Base-by-base conservation (phyloP, 2,888 invertebrate genomes). In the Thereva nobilitata region DNA sequence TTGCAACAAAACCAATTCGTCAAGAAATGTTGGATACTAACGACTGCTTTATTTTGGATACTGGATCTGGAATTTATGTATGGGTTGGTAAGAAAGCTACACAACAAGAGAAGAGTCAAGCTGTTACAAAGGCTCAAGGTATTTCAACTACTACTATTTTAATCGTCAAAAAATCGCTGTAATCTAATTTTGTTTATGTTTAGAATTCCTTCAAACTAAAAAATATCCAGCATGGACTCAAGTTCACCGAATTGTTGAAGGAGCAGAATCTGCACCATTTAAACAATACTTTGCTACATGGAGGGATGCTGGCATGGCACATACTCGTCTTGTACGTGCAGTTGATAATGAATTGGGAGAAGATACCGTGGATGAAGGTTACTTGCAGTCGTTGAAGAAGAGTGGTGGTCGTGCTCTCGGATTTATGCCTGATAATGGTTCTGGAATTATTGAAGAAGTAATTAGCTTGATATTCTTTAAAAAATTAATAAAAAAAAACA, bases 201-300 rank as follows among this genome's bases (percentile, higher is more conserved):
- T 47, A 80, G 85, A 81, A 72, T 88, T 83, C 73, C 77, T 86
- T 74, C 83, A 79, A 71, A 83, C 84, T 2, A 88, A 89, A 75
- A 90, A 89, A 64, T 91, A 91, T 77, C 92, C 92, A 0, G 83
- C 86, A 6, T 92, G 92, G 92, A 92, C 81, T 0, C 77, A 80
- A 68, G 78, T 81, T 6, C 85, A 87, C 73, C 85, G 89, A 72
- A 86, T 95, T 9, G 88, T 92, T 0, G 92, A 95, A 76, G 87
- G 88, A 23, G 91, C 89, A 0, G 96, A 96, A 78, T 89, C 95
- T 0, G 88, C 91, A 0, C 86, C 89, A 5, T 96, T 96, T 82
- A 93, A 92, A 72, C 94, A 95, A 75, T 95, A 93, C 82, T 95
- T 95, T 82, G 79, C 85, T 3, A 86, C 88, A 0, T 94, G 94